Conservation (phyloP, 2,888 invertebrate species). For the Mantis religiosa region DNA sequence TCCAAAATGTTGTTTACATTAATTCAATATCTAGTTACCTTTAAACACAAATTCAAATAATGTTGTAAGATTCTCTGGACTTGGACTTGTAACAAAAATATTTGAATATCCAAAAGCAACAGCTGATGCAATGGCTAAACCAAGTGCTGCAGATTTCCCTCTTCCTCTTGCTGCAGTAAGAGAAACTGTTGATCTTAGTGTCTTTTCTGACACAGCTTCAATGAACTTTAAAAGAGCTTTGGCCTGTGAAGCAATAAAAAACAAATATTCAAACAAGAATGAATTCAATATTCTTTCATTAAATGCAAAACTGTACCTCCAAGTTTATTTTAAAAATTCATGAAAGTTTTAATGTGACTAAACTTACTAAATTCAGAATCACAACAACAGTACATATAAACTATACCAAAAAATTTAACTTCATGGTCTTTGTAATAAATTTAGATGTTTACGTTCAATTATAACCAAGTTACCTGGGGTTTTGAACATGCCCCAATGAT, state of each 20-base stretch:
- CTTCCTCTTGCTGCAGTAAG: constrained; percentile 94
- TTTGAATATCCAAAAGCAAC: constrained; percentile 84
- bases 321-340: background rate
- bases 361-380: no score
- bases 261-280: background rate
- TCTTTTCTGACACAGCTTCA: constrained; percentile 92
- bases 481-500: no score
- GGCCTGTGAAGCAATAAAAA: constrained; percentile 49
- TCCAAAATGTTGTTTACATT: no score
- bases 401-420: no score
- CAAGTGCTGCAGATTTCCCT: constrained; percentile 96
- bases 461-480: no score
- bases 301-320: background rate
- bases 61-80: constrained; percentile 96
- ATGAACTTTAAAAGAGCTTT: constrained; percentile 89
- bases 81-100: constrained; percentile 95
- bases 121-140: constrained; percentile 84
- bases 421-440: no score
- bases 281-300: background rate
- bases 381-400: no score
- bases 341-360: no score
- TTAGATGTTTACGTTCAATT: no score
- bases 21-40: constrained; percentile 46
- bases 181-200: constrained; percentile 81
- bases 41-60: constrained; percentile 95